phyloP scores from a whole-genome alignment of 2,888 invertebrate species.

The Parnassius orleans region DNA sequence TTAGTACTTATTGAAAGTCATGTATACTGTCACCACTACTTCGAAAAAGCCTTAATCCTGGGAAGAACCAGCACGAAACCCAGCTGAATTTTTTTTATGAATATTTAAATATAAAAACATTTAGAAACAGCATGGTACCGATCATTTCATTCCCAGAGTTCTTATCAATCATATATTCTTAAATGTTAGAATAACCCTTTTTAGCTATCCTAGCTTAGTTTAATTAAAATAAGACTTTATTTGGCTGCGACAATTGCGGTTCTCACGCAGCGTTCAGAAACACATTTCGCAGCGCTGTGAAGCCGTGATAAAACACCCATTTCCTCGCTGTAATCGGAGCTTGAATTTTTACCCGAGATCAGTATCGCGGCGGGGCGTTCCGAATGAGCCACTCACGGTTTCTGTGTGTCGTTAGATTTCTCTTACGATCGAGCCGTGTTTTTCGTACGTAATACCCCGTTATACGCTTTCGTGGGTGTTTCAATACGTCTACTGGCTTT shows the following conservation, averaged over 20 bases:
- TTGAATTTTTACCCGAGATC: slow-evolving; percentile 63
- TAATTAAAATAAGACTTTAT: no score
- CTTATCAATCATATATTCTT: no score
- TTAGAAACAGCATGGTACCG: no score
- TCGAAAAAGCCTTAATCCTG: no score
- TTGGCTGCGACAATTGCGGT: neutral
- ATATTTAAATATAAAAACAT: no score
- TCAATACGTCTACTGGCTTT: slow-evolving; percentile 3
- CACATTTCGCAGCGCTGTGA: slow-evolving; percentile 38
- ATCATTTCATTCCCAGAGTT: no score
- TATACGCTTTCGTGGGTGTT: slow-evolving; percentile 13
- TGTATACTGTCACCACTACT: no score
- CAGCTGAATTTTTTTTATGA: no score
- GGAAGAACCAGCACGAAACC: no score
- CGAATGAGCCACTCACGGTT: slow-evolving; percentile 35
- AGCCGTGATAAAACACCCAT: slow-evolving; percentile 67
- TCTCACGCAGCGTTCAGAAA: slow-evolving; percentile 19
- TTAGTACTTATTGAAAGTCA: no score
- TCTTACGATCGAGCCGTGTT: slow-evolving; percentile 25
- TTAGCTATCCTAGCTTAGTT: no score
- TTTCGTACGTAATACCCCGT: slow-evolving; percentile 8
- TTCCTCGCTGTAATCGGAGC: slow-evolving; percentile 62
- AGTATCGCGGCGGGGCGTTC: slow-evolving; percentile 34
- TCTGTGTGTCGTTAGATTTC: slow-evolving; percentile 38
- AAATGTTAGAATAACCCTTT: no score